Evolutionary conservation across 2,113 vertebrate species (phyloP).

Genomic region (Ammospiza nelsoni): DNA sequence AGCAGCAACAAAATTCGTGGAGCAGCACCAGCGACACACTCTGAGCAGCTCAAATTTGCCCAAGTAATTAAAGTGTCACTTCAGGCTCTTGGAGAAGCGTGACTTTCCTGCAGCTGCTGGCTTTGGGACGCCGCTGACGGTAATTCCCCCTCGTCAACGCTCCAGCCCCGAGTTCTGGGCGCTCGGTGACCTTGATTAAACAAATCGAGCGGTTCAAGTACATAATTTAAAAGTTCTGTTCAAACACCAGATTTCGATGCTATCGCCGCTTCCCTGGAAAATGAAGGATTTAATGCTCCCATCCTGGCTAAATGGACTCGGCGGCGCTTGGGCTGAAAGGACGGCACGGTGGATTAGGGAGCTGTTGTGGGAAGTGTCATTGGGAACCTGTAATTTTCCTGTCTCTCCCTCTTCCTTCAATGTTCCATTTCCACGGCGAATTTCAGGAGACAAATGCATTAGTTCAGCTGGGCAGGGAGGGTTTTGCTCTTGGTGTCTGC

Average conservation of each 20-base stretch:
- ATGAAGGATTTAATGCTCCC: conserved; percentile 57
- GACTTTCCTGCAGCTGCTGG: background rate
- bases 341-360: conserved; percentile 12
- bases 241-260: conserved; percentile 33
- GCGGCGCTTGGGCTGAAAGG: background rate
- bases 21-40: background rate
- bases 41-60: background rate
- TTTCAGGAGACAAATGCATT: conserved; percentile 53
- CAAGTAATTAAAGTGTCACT: background rate
- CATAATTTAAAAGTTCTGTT: conserved; percentile 42
- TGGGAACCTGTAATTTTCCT: conserved; percentile 44
- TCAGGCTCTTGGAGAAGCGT: background rate
- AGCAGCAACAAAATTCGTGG: rapidly evolving
- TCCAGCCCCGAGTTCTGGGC: background rate
- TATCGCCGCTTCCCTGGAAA: conserved; percentile 15
- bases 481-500: background rate
- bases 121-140: background rate
- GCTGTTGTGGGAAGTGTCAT: background rate
- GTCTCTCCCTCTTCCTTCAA: background rate
- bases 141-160: background rate
- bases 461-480: conserved; percentile 37
- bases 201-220: conserved; percentile 33
- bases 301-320: conserved; percentile 9
- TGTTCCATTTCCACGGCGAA: conserved; percentile 4
- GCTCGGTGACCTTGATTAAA: conserved; percentile 24